These are phyloP conservation scores for Rutilus rutilus DNA, from an alignment of 2,113 vertebrate genomes.

Conservation along the genomic window DNA sequence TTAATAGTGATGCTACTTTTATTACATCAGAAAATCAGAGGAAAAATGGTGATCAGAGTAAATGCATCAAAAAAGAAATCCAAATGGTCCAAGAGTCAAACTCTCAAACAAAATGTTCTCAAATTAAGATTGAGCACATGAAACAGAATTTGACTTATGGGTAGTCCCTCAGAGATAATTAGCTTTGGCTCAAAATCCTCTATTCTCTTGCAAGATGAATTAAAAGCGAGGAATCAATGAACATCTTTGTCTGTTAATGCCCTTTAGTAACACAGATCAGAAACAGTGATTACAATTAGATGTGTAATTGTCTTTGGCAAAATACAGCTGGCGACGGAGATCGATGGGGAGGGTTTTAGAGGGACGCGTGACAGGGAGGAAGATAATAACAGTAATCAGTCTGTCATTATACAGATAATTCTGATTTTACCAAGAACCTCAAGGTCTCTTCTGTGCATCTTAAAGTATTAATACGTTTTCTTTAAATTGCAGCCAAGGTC, in stretches of 20 bases:
- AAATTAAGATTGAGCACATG: conserved; percentile 5
- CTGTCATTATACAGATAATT: conserved; percentile 61
- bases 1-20: not conserved
- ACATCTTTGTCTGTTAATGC: conserved; percentile 68
- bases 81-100: conserved; percentile 24
- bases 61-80: not conserved
- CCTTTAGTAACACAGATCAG: conserved; percentile 70
- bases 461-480: conserved; percentile 38
- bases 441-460: conserved; percentile 44
- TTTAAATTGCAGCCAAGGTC: conserved; percentile 20
- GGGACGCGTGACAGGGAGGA: conserved; percentile 52
- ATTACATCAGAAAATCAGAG: not conserved
- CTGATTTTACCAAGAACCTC: conserved; percentile 55
- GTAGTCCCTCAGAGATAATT: conserved; percentile 9
- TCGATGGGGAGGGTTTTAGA: conserved; percentile 58
- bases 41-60: not conserved
- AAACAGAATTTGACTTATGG: conserved; percentile 34
- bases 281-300: conserved; percentile 64
- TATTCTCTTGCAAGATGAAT: conserved; percentile 41
- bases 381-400: conserved; percentile 62
- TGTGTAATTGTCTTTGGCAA: conserved; percentile 69
- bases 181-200: conserved; percentile 9
- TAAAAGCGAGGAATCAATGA: conserved; percentile 47
- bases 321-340: conserved; percentile 69
- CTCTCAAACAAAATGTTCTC: conserved; percentile 41